Conservation (phyloP, 2,113 vertebrate genomes). For the Corythoichthys intestinalis region DNA sequence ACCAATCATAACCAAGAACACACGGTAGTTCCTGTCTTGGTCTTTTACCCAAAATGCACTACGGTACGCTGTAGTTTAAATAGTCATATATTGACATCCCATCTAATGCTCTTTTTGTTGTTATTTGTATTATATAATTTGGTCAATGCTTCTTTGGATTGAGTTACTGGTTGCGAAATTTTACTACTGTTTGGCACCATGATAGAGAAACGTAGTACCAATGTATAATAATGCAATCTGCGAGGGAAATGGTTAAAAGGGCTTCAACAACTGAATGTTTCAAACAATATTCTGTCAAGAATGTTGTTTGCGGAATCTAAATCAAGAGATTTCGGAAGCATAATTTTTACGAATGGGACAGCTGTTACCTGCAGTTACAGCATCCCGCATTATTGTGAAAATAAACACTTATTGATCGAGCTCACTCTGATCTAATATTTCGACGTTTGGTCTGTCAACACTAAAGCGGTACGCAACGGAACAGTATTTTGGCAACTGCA, state of each 20-base stretch:
- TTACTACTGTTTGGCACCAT: background rate
- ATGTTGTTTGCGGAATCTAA: background rate
- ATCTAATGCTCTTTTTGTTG: background rate
- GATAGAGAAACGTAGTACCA: background rate
- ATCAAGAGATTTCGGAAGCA: conserved; percentile 9
- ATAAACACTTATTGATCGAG: background rate
- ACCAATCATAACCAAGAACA: background rate
- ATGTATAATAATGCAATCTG: rapidly evolving
- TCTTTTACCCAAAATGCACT: background rate
- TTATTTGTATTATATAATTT: too few relatives aligned
- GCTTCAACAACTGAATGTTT: conserved; percentile 1
- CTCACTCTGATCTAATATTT: too few relatives aligned
- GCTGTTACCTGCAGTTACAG: background rate
- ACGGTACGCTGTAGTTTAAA: background rate
- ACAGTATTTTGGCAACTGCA: too few relatives aligned
- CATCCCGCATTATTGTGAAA: background rate
- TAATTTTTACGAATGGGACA: background rate
- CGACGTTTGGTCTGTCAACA: too few relatives aligned
- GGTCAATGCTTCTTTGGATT: too few relatives aligned
- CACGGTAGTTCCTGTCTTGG: background rate
- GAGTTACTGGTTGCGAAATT: background rate
- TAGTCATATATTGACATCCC: background rate
- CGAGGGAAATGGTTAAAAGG: rapidly evolving
- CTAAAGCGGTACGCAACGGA: too few relatives aligned
- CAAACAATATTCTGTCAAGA: background rate